A percentile compares a stretch with the other conserved stretches of the same genome.
phyloP scores from a whole-genome alignment of 2,797 vertebrate species.

The Lacerta viridis region DNA sequence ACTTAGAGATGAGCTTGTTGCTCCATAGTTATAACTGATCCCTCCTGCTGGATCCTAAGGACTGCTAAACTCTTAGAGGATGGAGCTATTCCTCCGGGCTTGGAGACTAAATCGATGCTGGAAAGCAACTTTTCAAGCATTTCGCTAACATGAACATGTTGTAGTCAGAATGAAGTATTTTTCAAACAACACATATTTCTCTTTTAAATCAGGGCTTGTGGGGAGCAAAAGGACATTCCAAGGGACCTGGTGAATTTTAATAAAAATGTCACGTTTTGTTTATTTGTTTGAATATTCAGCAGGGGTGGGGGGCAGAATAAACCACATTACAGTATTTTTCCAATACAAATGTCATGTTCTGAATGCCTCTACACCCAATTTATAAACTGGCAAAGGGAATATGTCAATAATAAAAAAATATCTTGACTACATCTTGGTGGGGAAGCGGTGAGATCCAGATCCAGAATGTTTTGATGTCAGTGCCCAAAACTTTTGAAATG shows the following conservation, averaged over 20 bases:
- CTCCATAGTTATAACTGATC: not conserved
- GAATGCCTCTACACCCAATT: slow-evolving; percentile 9
- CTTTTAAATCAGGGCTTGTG: not conserved
- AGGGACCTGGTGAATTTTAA: not conserved
- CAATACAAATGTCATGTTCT: not conserved
- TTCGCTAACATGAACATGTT: not conserved
- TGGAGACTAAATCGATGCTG: not conserved
- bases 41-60: not conserved
- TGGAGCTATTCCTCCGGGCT: not conserved
- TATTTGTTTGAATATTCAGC: slow-evolving; percentile 9
- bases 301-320: not conserved
- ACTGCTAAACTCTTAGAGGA: not conserved
- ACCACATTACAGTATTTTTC: not conserved
- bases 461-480: slow-evolving; percentile 51
- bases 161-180: slow-evolving; percentile 12
- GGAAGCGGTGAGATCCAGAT: slow-evolving; percentile 27
- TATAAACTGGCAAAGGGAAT: not conserved
- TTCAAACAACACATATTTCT: slow-evolving; percentile 2
- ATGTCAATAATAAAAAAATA: not conserved
- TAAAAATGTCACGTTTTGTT: slow-evolving; percentile 17
- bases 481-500: slow-evolving; percentile 51
- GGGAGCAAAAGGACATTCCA: not conserved
- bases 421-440: not conserved
- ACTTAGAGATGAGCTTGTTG: not conserved
- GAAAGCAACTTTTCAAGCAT: not conserved